Conservation (phyloP, 2,113 vertebrate genomes). For the Amblyopsis rosae region DNA sequence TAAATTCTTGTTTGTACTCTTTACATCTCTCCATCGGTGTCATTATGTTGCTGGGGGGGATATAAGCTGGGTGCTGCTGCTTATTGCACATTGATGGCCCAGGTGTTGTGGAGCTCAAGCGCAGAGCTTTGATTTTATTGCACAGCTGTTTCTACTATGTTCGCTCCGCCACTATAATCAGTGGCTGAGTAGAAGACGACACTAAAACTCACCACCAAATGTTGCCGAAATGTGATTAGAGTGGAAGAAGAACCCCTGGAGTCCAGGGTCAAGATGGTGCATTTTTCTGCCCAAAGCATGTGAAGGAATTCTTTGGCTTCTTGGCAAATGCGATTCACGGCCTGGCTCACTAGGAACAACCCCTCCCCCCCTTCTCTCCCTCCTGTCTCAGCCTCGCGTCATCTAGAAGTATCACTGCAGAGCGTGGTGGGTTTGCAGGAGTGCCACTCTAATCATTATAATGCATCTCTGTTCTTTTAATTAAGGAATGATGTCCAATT, state of each 20-base stretch:
- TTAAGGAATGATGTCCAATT: constrained; percentile 86
- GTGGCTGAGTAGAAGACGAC: constrained; percentile 37
- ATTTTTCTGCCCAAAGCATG: constrained; percentile 27
- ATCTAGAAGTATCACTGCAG: constrained; percentile 62
- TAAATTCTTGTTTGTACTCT: constrained; percentile 24
- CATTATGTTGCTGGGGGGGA: constrained; percentile 51
- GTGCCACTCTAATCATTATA: constrained; percentile 78
- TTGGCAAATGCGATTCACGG: constrained; percentile 30
- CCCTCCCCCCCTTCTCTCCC: constrained; percentile 19
- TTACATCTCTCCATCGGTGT: constrained; percentile 41
- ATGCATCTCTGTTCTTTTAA: constrained; percentile 86
- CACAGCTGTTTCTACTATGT: constrained; percentile 74
- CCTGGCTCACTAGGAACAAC: constrained; percentile 59
- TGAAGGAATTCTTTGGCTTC: background rate
- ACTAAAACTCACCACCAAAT: constrained; percentile 67
- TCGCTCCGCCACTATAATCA: constrained; percentile 63
- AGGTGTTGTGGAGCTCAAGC: constrained; percentile 68
- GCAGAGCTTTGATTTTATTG: constrained; percentile 73
- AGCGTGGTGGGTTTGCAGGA: constrained; percentile 53
- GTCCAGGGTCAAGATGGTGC: background rate
- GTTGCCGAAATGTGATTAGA: constrained; percentile 49
- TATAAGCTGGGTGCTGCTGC: constrained; percentile 63
- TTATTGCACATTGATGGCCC: constrained; percentile 73
- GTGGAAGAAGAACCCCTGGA: constrained; percentile 8
- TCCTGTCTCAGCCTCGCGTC: constrained; percentile 37